Conservation (phyloP, 2,888 invertebrate species). For the Cybosia mesomella region DNA sequence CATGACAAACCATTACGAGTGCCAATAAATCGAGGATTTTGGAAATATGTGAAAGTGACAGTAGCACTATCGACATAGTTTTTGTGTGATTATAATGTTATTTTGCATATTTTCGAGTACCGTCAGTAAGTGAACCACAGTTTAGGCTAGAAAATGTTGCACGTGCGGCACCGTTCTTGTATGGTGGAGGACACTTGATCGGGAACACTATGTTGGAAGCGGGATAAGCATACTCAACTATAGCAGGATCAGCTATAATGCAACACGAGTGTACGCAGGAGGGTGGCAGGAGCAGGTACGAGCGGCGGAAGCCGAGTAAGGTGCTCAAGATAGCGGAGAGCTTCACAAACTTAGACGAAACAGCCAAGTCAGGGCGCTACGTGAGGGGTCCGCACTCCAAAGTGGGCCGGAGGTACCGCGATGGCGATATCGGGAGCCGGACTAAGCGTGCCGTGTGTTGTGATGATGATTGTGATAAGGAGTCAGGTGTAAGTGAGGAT, state of each 20-base stretch:
- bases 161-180: constrained; percentile 64
- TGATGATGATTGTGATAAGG: constrained; percentile 83
- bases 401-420: constrained; percentile 71
- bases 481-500: constrained; percentile 83
- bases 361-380: constrained; percentile 79
- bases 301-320: constrained; percentile 83
- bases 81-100: constrained; percentile 77
- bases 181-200: constrained; percentile 72
- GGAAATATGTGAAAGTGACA: constrained; percentile 80
- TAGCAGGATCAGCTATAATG: constrained; percentile 80
- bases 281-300: constrained; percentile 77
- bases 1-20: constrained; percentile 56
- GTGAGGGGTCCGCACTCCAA: constrained; percentile 81
- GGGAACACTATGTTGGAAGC: constrained; percentile 79
- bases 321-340: constrained; percentile 86
- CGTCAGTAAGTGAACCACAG: constrained; percentile 68
- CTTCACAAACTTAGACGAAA: constrained; percentile 84
- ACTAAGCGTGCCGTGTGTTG: constrained; percentile 78
- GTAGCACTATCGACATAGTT: constrained; percentile 73
- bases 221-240: constrained; percentile 68
- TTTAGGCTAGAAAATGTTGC: constrained; percentile 66
- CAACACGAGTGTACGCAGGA: constrained; percentile 79
- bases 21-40: constrained; percentile 66
- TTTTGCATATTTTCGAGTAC: constrained; percentile 77
- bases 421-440: constrained; percentile 66